phyloP scores from a whole-genome alignment of 2,113 vertebrate genomes.

The Stegastes partitus region DNA sequence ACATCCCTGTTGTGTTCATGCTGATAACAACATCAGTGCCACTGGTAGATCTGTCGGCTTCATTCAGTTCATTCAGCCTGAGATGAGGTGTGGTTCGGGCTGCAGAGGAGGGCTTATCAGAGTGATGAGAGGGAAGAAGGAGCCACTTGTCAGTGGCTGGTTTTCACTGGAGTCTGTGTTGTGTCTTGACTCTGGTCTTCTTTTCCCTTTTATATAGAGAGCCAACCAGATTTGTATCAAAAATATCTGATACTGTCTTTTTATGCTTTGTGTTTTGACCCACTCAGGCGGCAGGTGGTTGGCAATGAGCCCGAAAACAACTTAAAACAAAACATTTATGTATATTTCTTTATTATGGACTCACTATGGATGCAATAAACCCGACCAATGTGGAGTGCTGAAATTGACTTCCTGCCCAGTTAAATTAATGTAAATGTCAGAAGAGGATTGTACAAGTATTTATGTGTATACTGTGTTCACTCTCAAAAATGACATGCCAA shows the following conservation, averaged over 20 bases:
- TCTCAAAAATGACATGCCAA: too few relatives aligned
- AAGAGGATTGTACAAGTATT: too few relatives aligned
- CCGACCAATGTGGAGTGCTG: too few relatives aligned
- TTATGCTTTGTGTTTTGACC: background rate
- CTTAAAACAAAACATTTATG: too few relatives aligned
- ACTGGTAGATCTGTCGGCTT: constrained; percentile 52
- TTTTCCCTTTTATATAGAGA: background rate
- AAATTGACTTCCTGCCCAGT: too few relatives aligned
- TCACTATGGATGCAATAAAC: too few relatives aligned
- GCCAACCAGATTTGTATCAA: background rate
- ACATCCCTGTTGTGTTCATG: constrained; percentile 47
- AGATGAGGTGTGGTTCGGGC: constrained; percentile 58
- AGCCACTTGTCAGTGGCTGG: constrained; percentile 62
- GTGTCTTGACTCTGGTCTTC: constrained; percentile 44
- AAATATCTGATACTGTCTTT: too few relatives aligned
- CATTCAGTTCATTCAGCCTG: constrained; percentile 38
- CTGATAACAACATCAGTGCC: constrained; percentile 68
- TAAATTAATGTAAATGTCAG: too few relatives aligned
- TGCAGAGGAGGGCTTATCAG: constrained; percentile 66
- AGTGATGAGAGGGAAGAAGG: constrained; percentile 68
- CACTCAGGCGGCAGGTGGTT: background rate
- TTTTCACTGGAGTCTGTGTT: constrained; percentile 57
- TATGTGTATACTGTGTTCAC: too few relatives aligned
- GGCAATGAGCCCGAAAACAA: background rate
- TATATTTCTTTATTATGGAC: background rate